Percentiles rank a stretch among this genome's conserved stretches.
Conservation (phyloP, 2,113 vertebrate genomes). For the Megatriorchis doriae region DNA sequence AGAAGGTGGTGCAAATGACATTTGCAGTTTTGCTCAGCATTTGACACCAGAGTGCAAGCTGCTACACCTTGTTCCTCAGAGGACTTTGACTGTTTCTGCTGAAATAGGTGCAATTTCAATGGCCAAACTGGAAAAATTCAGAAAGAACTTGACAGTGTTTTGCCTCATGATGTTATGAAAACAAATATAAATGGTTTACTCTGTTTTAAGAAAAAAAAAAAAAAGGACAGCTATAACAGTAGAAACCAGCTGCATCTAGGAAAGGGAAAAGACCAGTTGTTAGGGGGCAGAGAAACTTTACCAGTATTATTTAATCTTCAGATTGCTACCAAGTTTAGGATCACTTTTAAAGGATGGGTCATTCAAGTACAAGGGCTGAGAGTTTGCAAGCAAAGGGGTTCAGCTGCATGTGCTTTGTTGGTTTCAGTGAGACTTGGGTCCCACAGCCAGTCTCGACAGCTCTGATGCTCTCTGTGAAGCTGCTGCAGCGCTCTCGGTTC, state of each 20-base stretch:
- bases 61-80: not conserved
- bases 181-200: not conserved
- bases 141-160: not conserved
- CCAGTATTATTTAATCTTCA: not conserved
- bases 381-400: not conserved
- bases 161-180: not conserved
- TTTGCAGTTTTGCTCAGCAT: not conserved
- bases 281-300: not conserved
- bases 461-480: not conserved
- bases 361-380: not conserved
- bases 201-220: not conserved
- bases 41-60: not conserved
- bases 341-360: not conserved
- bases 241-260: not conserved
- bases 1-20: not conserved
- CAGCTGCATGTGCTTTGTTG: not conserved
- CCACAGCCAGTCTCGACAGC: not conserved
- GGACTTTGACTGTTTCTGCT: not conserved
- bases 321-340: not conserved
- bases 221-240: not conserved
- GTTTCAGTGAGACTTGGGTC: accelerated
- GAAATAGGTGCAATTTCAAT: not conserved
- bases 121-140: not conserved
- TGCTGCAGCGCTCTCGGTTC: not conserved
- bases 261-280: not conserved